Evolutionary conservation across 2,888 invertebrate species (phyloP).

Genomic region (Plutella xylostella): DNA sequence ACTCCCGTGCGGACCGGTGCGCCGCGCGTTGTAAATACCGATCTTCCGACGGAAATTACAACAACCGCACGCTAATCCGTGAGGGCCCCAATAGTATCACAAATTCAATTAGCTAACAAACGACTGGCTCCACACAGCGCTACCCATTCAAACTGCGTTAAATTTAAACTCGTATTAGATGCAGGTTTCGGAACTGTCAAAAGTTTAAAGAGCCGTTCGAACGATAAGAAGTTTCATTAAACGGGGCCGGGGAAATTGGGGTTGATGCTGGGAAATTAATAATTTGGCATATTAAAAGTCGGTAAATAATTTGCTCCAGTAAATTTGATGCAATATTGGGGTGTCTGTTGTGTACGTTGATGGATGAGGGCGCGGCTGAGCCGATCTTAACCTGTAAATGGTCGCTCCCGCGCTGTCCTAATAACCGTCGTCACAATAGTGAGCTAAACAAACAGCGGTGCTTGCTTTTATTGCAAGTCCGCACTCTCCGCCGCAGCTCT

Average conservation of each 20-base stretch:
- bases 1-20: not conserved
- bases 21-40: not conserved
- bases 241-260: not conserved
- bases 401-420: conserved; percentile 44
- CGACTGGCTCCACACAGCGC: conserved; percentile 2
- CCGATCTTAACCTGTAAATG: conserved; percentile 15
- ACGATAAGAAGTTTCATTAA: too few species aligned
- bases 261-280: not conserved
- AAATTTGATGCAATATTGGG: not conserved
- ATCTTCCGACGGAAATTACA: not conserved
- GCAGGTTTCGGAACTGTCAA: not conserved
- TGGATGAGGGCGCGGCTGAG: conserved; percentile 3
- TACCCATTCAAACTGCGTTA: not conserved
- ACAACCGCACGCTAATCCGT: not conserved
- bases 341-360: not conserved
- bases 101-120: not conserved
- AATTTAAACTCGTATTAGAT: not conserved
- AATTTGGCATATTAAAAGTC: not conserved
- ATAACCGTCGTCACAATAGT: conserved; percentile 54
- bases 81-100: not conserved
- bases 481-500: conserved; percentile 45
- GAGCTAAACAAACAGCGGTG: conserved; percentile 51
- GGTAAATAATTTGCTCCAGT: not conserved
- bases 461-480: conserved; percentile 52
- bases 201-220: conserved; percentile 3